phyloP scores from a whole-genome alignment of 1,140 invertebrate species.

The Watersipora subatra region DNA sequence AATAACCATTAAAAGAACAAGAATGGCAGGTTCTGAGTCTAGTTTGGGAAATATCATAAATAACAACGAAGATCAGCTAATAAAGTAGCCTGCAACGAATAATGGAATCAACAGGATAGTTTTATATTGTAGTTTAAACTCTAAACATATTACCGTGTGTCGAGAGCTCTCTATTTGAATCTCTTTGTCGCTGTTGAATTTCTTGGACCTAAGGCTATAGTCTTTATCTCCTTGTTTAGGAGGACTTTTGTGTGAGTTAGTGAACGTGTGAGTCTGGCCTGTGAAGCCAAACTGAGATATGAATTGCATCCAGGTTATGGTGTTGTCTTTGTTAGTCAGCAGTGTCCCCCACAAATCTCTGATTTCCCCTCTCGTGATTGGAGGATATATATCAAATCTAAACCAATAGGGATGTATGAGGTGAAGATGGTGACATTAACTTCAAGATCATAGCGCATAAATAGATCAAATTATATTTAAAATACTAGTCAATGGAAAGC shows the following conservation, averaged over 20 bases:
- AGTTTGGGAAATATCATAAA: no score
- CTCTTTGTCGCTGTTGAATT: constrained; percentile 35
- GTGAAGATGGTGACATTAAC: no score
- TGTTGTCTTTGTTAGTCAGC: constrained; percentile 36
- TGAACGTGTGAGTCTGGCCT: constrained; percentile 32
- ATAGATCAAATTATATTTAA: no score
- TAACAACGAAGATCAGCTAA: no score
- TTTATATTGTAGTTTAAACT: no score
- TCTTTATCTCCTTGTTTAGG: constrained; percentile 35
- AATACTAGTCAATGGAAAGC: no score
- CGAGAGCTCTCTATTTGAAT: constrained; percentile 35
- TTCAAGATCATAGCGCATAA: no score
- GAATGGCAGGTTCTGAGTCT: no score
- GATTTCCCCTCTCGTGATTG: constrained; percentile 36
- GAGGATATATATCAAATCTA: constrained; percentile 32
- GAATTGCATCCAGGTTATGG: constrained; percentile 36
- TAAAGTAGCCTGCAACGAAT: no score
- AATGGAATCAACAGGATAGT: no score
- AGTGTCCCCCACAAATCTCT: constrained; percentile 36
- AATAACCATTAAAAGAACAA: no score
- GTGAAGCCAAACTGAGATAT: constrained; percentile 38
- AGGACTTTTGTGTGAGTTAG: constrained; percentile 34
- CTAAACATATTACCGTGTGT: constrained; percentile 29
- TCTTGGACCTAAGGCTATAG: constrained; percentile 36
- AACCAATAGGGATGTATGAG: no score